Evolutionary conservation across 2,113 vertebrate genomes (phyloP).

Genomic region (Machaerirhynchus nigripectus): DNA sequence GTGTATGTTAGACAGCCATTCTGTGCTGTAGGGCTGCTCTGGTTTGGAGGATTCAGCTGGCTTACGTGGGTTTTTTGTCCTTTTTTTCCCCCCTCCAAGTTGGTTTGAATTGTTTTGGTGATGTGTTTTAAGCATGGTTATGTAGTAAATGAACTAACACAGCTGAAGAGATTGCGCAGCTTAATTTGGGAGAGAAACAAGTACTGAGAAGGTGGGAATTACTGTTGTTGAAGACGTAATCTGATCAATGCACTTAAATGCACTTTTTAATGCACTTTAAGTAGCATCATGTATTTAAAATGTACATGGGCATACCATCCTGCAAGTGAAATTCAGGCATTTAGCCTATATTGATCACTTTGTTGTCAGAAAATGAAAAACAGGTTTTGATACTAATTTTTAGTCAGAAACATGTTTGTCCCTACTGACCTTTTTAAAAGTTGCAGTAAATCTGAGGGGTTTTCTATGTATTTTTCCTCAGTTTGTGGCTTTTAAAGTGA

Average conservation of each 20-base stretch:
- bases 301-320: not conserved
- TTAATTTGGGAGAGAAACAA: not conserved
- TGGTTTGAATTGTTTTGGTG: not conserved
- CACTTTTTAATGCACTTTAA: not conserved
- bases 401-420: not conserved
- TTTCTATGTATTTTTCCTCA: not conserved
- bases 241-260: not conserved
- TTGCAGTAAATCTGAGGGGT: not conserved
- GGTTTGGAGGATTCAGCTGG: not conserved
- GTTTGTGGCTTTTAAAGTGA: not conserved
- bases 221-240: not conserved
- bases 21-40: not conserved
- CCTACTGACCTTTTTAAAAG: not conserved
- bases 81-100: not conserved
- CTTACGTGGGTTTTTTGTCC: not conserved
- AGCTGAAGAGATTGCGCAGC: not conserved
- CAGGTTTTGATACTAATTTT: not conserved
- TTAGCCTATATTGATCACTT: not conserved
- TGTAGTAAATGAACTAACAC: not conserved
- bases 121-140: not conserved
- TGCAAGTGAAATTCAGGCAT: not conserved
- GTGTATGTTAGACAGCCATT: not conserved
- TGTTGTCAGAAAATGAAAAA: not conserved
- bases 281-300: not conserved
- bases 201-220: not conserved